Conservation (phyloP, 2,888 invertebrate genomes). For the Aphodius granarius region DNA sequence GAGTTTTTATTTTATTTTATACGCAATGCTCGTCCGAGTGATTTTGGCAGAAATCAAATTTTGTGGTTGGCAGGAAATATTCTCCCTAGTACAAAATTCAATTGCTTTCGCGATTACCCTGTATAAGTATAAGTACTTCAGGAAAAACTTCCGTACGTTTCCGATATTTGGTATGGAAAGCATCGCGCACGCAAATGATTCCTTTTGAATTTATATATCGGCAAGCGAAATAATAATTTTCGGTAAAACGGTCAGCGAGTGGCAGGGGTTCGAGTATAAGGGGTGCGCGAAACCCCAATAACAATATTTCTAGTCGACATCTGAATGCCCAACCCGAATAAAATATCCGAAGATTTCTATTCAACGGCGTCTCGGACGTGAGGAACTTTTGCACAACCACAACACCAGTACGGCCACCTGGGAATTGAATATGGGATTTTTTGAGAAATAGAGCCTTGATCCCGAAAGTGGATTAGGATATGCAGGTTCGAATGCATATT, state of each 20-base stretch:
- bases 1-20: neutral
- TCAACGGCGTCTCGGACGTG: conserved; percentile 29
- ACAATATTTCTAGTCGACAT: conserved; percentile 43
- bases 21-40: neutral
- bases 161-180: neutral
- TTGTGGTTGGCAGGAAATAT: neutral
- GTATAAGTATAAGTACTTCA: no score
- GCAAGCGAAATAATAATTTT: conserved; percentile 38
- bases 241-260: conserved; percentile 34
- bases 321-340: conserved; percentile 38
- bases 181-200: neutral
- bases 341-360: conserved; percentile 35
- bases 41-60: neutral
- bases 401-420: neutral
- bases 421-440: conserved; percentile 25
- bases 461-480: conserved; percentile 28
- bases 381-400: conserved; percentile 29
- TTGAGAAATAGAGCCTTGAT: conserved; percentile 10
- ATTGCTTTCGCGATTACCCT: no score
- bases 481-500: conserved; percentile 24
- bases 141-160: neutral
- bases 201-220: conserved; percentile 26
- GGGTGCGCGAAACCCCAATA: conserved; percentile 37
- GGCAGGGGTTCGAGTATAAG: conserved; percentile 29
- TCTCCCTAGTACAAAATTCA: no score